Conservation (phyloP, 92 coral and sea anemone genomes). For the Zoanthus solanderi region DNA sequence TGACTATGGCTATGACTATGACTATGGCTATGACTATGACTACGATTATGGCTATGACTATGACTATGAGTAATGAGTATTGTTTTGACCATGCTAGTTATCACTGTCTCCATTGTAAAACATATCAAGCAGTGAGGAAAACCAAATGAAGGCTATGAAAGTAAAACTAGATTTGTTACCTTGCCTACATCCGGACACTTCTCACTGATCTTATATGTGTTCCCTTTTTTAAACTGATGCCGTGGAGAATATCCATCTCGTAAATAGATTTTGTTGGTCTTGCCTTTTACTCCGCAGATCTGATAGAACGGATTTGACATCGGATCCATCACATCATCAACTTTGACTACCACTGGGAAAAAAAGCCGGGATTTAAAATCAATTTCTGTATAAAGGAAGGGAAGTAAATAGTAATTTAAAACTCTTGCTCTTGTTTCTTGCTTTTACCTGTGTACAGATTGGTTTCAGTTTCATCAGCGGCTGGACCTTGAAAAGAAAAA, state of each 20-base stretch:
- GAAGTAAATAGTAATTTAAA: neutral
- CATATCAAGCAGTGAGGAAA: neutral
- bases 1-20: too few species aligned
- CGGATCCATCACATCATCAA: conserved; percentile 85
- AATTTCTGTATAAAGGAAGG: neutral
- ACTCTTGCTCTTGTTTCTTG: neutral
- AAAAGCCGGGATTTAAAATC: neutral
- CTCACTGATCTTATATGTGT: conserved; percentile 80
- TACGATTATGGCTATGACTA: too few species aligned
- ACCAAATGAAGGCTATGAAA: neutral
- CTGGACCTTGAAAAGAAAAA: neutral
- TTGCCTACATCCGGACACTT: conserved; percentile 85
- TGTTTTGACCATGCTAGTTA: too few species aligned
- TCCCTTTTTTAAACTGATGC: conserved; percentile 78
- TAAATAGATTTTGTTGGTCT: conserved; percentile 79
- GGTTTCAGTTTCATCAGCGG: neutral
- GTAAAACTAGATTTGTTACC: conserved; percentile 43
- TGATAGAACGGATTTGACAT: conserved; percentile 81
- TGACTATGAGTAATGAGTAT: too few species aligned
- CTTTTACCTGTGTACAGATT: conserved; percentile 41
- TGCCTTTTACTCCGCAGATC: conserved; percentile 78
- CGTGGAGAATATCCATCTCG: conserved; percentile 84
- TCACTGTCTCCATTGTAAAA: too few species aligned
- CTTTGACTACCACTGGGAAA: conserved; percentile 70
- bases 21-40: neutral